Conservation (phyloP, 2,113 vertebrate species). For the Colinus virginianus region DNA sequence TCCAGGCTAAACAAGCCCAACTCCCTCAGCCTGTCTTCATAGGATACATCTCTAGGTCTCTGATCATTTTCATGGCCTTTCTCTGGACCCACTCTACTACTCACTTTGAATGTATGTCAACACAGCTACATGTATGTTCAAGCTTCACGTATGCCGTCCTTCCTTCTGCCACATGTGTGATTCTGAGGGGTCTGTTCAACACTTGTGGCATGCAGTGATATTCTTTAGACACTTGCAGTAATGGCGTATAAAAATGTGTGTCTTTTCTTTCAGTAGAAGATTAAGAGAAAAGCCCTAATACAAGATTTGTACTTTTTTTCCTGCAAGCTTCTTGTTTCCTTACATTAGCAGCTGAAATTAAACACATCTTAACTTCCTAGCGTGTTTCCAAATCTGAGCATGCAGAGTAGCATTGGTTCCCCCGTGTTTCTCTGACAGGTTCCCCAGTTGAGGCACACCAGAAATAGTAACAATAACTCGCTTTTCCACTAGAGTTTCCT, state of each 20-base stretch:
- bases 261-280: neutral
- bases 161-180: neutral
- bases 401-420: fast-evolving
- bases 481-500: neutral
- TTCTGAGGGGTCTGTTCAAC: neutral
- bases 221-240: neutral
- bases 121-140: neutral
- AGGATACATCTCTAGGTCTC: neutral
- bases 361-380: neutral
- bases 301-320: neutral
- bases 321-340: neutral
- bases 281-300: neutral
- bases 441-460: neutral
- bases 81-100: neutral
- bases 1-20: neutral
- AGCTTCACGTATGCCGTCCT: neutral
- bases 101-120: neutral
- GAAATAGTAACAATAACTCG: neutral
- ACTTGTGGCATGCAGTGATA: neutral
- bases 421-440: neutral
- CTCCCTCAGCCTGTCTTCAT: neutral
- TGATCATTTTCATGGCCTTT: neutral
- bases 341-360: neutral
- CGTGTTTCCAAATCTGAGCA: neutral
- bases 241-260: neutral